phyloP scores from a whole-genome alignment of 2,113 vertebrate genomes.

The Xenopus borealis region DNA sequence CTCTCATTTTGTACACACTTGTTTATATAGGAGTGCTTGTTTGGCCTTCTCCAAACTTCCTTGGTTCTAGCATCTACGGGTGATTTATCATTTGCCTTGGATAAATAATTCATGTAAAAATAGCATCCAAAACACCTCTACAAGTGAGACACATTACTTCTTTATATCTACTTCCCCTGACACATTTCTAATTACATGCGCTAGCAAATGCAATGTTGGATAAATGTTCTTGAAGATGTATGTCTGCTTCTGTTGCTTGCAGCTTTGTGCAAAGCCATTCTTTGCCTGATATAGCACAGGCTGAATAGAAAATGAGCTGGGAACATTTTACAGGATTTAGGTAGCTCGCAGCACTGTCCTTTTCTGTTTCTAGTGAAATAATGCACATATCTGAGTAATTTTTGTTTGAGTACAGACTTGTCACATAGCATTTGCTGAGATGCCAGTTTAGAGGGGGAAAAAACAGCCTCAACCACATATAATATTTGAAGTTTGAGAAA shows the following conservation, averaged over 20 bases:
- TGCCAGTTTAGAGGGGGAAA: too few species aligned
- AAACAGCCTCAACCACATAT: too few species aligned
- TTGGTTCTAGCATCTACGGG: background rate
- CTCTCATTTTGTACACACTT: too few species aligned
- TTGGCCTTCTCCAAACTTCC: background rate
- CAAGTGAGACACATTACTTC: background rate
- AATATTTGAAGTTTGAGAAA: too few species aligned
- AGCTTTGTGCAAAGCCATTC: background rate
- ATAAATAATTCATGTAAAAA: background rate
- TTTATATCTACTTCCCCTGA: background rate
- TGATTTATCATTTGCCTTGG: background rate
- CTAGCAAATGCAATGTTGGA: conserved; percentile 1
- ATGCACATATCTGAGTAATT: background rate
- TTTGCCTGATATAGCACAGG: background rate
- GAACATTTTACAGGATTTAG: background rate
- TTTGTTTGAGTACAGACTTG: too few species aligned
- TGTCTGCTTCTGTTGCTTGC: background rate
- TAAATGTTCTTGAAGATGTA: conserved; percentile 1
- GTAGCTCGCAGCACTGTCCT: background rate
- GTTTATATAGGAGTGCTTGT: too few species aligned
- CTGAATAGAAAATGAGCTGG: background rate
- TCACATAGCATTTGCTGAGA: background rate
- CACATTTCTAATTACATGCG: conserved; percentile 1
- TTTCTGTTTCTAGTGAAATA: background rate
- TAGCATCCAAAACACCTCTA: background rate